Percentiles rank a stretch among this genome's conserved stretches.
These are phyloP conservation scores for Hipparchia semele DNA, from an alignment of 2,888 invertebrate species.

Conservation along the genomic window DNA sequence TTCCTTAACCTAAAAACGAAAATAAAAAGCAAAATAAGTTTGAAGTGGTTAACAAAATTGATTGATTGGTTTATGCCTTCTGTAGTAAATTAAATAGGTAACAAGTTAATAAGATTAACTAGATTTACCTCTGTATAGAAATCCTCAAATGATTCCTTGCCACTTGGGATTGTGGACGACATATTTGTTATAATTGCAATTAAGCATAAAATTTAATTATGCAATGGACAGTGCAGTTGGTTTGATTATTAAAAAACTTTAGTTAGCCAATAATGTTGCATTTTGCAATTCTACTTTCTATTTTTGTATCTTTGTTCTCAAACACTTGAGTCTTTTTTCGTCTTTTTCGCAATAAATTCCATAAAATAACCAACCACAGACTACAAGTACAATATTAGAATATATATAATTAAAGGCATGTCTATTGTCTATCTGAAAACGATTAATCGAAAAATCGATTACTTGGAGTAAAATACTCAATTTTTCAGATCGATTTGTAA, in stretches of 20 bases:
- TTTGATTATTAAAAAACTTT: neutral
- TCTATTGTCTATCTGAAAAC: too few species aligned
- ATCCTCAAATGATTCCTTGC: conserved; percentile 88
- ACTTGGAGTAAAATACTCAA: too few species aligned
- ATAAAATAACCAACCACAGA: too few species aligned
- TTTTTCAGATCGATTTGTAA: too few species aligned
- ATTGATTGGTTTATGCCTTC: neutral
- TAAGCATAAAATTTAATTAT: neutral
- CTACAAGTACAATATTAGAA: too few species aligned
- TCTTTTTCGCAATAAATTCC: too few species aligned
- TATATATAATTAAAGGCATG: too few species aligned
- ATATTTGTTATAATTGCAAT: conserved; percentile 11
- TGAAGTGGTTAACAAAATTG: neutral
- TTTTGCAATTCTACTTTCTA: too few species aligned
- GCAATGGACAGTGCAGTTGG: neutral
- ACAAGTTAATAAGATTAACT: conserved; percentile 14
- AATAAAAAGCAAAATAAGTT: conserved; percentile 43
- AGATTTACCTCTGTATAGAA: conserved; percentile 91
- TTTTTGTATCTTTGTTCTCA: too few species aligned
- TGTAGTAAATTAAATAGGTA: neutral
- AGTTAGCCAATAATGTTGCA: too few species aligned
- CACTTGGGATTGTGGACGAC: conserved; percentile 49
- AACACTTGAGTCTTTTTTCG: too few species aligned
- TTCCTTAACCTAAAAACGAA: conserved; percentile 93
- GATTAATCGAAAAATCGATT: too few species aligned